phyloP scores from a whole-genome alignment of 2,113 vertebrate species.

The Shinisaurus crocodilurus region DNA sequence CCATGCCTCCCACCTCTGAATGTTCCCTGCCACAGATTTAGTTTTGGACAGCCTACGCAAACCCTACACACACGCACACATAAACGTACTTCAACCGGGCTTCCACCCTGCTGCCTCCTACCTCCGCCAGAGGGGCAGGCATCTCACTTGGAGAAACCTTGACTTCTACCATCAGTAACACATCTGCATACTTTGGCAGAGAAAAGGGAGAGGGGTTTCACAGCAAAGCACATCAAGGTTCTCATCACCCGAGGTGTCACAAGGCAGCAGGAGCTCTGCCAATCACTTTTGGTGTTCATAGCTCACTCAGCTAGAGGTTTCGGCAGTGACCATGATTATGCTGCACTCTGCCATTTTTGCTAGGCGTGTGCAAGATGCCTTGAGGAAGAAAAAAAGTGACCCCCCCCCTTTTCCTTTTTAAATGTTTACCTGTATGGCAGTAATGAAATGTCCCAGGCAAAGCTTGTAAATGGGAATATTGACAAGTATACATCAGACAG shows the following conservation, averaged over 20 bases:
- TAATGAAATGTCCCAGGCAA: neutral
- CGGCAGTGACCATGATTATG: neutral
- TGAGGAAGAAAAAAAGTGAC: fast-evolving
- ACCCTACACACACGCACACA: neutral
- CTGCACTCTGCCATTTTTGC: neutral
- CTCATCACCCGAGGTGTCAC: slow-evolving; percentile 8
- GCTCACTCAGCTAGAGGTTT: fast-evolving
- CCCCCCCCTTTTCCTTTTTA: neutral
- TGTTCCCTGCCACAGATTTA: neutral
- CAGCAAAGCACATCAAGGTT: slow-evolving; percentile 18
- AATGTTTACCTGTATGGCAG: neutral
- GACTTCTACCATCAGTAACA: neutral
- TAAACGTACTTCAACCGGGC: neutral
- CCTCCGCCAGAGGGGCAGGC: neutral
- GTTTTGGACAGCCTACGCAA: neutral
- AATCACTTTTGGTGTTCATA: neutral
- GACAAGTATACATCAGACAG: no score
- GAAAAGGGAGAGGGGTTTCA: slow-evolving; percentile 7
- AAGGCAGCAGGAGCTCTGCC: neutral
- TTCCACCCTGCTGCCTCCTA: neutral
- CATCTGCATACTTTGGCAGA: neutral
- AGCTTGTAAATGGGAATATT: neutral
- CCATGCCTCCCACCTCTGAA: neutral
- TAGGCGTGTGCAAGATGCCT: neutral
- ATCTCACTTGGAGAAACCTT: neutral